A percentile compares a stretch with the other conserved stretches of the same genome.
phyloP scores from a whole-genome alignment of 2,797 vertebrate genomes.

The Novumbra hubbsi region DNA sequence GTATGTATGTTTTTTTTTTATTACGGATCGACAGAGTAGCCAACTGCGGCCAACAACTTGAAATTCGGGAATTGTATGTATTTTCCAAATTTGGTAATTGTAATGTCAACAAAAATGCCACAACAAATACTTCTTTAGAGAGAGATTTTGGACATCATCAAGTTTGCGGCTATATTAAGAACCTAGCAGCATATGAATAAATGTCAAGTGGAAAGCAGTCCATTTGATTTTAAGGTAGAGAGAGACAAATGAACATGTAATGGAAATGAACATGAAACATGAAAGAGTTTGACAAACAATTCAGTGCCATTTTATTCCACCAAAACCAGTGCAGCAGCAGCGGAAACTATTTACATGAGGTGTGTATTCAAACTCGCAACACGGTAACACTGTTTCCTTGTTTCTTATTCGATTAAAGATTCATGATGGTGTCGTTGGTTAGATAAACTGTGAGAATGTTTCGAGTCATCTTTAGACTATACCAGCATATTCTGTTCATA shows the following conservation, averaged over 20 bases:
- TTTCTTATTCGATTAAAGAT: neutral
- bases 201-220: neutral
- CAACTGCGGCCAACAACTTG: neutral
- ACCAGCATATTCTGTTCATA: constrained; percentile 38
- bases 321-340: neutral
- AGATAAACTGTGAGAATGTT: constrained; percentile 10
- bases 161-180: neutral
- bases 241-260: neutral
- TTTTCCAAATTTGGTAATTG: neutral
- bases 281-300: neutral
- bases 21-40: neutral
- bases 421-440: neutral
- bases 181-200: neutral
- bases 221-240: neutral
- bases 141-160: neutral
- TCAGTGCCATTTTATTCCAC: neutral
- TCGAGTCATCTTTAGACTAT: neutral
- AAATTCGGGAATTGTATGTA: neutral
- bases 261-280: neutral
- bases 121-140: neutral
- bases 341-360: neutral
- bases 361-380: too few species aligned
- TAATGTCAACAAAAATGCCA: neutral
- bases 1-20: too few species aligned
- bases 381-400: neutral